Conservation (phyloP, 2,113 vertebrate genomes). For the Illadopsis cleaveri region DNA sequence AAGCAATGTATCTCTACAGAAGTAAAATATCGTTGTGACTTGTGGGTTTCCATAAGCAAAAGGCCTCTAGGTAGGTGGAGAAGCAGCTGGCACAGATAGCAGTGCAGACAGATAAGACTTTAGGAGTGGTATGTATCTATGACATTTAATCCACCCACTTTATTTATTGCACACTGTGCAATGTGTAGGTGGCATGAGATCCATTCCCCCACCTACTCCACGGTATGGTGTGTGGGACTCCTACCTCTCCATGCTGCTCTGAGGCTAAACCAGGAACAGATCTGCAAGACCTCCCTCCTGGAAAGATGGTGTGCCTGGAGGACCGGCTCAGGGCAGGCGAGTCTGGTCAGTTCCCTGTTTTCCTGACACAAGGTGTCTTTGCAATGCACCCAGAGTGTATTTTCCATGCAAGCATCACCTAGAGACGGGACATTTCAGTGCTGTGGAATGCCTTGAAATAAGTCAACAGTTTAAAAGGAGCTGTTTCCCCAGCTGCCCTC, state of each 20-base stretch:
- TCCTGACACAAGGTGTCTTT: neutral
- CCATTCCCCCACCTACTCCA: neutral
- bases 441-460: neutral
- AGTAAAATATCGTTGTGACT: neutral
- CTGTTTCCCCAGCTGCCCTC: neutral
- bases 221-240: neutral
- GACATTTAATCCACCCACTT: conserved; percentile 58
- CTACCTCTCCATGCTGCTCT: neutral
- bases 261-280: neutral
- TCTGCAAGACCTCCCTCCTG: neutral
- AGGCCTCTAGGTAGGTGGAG: conserved; percentile 55
- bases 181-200: conserved; percentile 27
- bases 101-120: conserved; percentile 48
- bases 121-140: conserved; percentile 27
- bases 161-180: conserved; percentile 38
- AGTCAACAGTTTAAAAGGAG: neutral
- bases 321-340: neutral
- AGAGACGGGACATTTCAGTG: neutral
- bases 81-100: conserved; percentile 55
- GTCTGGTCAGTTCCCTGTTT: neutral
- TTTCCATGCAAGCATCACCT: neutral
- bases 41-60: conserved; percentile 33
- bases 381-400: neutral
- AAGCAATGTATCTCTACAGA: neutral
- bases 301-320: neutral